These are phyloP conservation scores for Hippocampus zosterae DNA, from an alignment of 2,113 vertebrate species.

Conservation along the genomic window DNA sequence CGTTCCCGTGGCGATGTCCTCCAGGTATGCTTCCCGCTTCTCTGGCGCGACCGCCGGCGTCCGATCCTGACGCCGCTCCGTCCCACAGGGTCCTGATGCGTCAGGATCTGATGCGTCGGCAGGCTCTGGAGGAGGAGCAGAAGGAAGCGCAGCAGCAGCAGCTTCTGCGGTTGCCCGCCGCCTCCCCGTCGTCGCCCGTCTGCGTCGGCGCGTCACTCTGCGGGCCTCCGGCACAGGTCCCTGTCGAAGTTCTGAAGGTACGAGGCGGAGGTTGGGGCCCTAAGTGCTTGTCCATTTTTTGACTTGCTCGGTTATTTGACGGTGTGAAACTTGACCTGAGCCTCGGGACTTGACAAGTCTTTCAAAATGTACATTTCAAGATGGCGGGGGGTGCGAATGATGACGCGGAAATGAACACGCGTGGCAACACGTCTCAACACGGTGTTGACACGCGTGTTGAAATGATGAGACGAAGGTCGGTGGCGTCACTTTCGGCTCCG, in stretches of 20 bases:
- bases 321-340: no score
- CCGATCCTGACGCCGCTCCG: slow-evolving; percentile 53
- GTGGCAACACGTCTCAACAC: no score
- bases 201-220: slow-evolving; percentile 70
- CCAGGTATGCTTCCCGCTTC: slow-evolving; percentile 37
- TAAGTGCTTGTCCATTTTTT: not conserved
- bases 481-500: no score
- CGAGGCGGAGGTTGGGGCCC: slow-evolving; percentile 20
- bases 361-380: no score
- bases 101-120: slow-evolving; percentile 86
- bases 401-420: no score
- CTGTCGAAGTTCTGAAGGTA: slow-evolving; percentile 84
- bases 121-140: slow-evolving; percentile 83
- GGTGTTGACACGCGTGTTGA: no score
- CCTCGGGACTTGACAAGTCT: no score
- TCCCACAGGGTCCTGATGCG: slow-evolving; percentile 77
- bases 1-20: slow-evolving; percentile 42
- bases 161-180: slow-evolving; percentile 61
- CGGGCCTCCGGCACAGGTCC: slow-evolving; percentile 80
- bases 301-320: no score
- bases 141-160: slow-evolving; percentile 78
- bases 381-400: no score
- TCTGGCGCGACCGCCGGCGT: not conserved
- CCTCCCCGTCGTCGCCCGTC: slow-evolving; percentile 77
- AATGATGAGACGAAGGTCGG: no score